These are phyloP conservation scores for Dendrocincla fuliginosa DNA, from an alignment of 2,797 vertebrate species.

Conservation along the genomic window DNA sequence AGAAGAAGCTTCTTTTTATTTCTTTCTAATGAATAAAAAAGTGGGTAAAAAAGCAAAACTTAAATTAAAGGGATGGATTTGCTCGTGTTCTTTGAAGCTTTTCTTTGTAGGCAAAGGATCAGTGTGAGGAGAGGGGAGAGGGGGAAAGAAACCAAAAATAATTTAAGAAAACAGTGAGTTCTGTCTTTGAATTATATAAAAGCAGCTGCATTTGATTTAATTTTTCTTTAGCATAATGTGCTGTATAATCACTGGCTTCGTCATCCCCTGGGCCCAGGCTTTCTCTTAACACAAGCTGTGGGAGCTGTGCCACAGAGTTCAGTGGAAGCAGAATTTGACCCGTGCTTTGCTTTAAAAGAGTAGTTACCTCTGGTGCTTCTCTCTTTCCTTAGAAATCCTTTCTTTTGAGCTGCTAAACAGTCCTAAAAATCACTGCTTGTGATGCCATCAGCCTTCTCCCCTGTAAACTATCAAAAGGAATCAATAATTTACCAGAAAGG, in stretches of 20 bases:
- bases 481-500: not conserved
- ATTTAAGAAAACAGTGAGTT: conserved; percentile 43
- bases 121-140: not conserved
- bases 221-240: conserved; percentile 46
- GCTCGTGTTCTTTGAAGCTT: conserved; percentile 47
- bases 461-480: not conserved
- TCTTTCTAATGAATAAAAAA: not conserved
- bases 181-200: conserved; percentile 65
- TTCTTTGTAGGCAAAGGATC: conserved; percentile 53
- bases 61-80: conserved; percentile 36
- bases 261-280: not conserved
- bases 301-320: not conserved
- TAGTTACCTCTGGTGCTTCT: not conserved
- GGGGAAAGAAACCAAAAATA: conserved; percentile 35
- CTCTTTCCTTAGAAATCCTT: not conserved
- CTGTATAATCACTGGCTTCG: conserved; percentile 31
- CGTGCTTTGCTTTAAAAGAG: not conserved
- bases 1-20: not conserved
- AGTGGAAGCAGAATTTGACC: not conserved
- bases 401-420: not conserved
- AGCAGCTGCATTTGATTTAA: conserved; percentile 61
- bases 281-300: not conserved
- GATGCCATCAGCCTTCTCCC: not conserved
- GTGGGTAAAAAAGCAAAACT: not conserved
- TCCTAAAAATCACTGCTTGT: not conserved